Conservation (phyloP, 2,113 vertebrate species). For the Bos indicus region DNA sequence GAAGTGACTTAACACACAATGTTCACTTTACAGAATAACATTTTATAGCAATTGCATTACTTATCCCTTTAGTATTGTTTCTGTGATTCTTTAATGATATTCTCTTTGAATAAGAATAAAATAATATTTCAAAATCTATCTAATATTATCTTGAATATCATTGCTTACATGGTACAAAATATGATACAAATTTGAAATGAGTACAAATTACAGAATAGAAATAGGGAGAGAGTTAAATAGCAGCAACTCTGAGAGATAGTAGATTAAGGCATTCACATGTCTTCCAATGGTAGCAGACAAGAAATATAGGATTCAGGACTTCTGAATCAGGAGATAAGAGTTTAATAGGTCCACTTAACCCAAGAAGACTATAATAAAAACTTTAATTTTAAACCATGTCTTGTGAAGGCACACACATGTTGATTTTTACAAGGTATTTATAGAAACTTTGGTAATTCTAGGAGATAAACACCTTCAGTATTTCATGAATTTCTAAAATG, state of each 20-base stretch:
- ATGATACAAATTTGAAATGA: background rate
- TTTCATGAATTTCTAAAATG: conserved; percentile 10
- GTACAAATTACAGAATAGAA: background rate
- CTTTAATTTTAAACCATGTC: background rate
- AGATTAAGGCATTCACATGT: background rate
- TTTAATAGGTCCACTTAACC: background rate
- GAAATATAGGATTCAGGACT: background rate
- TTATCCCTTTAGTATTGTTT: background rate
- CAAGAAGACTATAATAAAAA: background rate
- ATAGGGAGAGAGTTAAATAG: background rate
- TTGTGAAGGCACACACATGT: background rate
- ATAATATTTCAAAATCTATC: background rate
- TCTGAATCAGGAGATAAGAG: background rate
- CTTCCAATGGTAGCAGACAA: background rate
- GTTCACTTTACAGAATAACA: background rate
- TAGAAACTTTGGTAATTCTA: background rate
- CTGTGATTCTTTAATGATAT: background rate
- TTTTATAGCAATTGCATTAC: background rate
- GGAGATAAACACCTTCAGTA: background rate
- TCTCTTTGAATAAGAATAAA: background rate
- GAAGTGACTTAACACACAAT: background rate
- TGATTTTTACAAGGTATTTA: background rate
- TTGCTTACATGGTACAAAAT: background rate
- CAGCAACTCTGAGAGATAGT: background rate
- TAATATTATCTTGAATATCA: background rate